Evolutionary conservation across 2,113 vertebrate genomes (phyloP).

Genomic region (Phyllostomus discolor): DNA sequence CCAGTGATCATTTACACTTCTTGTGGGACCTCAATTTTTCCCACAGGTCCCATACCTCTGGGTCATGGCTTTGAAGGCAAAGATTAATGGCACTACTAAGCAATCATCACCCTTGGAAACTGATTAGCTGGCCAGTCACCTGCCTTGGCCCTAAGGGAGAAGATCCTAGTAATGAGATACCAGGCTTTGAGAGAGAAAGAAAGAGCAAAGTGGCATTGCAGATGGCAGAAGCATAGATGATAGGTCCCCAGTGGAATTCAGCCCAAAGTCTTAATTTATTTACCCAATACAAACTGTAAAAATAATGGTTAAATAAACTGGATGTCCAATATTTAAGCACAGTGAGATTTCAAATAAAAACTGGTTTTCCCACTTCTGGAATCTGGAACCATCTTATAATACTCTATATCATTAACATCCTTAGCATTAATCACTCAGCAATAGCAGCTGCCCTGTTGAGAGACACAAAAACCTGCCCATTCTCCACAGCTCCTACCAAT

Average conservation of each 20-base stretch:
- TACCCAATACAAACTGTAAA: neutral
- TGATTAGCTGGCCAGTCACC: neutral
- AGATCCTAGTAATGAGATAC: neutral
- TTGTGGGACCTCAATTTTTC: neutral
- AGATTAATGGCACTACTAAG: neutral
- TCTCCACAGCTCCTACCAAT: too few species aligned
- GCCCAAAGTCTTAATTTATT: neutral
- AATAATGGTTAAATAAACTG: neutral
- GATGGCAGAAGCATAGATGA: neutral
- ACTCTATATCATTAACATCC: too few species aligned
- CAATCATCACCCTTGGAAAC: neutral
- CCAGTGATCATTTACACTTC: neutral
- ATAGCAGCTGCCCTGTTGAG: neutral
- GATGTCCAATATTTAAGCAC: neutral
- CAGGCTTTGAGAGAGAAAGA: neutral
- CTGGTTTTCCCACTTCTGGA: neutral
- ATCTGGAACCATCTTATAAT: neutral
- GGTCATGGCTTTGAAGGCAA: neutral
- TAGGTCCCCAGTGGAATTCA: neutral
- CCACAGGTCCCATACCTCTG: neutral
- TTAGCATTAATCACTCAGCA: too few species aligned
- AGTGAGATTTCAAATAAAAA: neutral
- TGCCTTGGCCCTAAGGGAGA: neutral
- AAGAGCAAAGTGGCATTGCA: neutral
- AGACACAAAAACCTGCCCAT: neutral